A percentile compares a stretch with the other conserved stretches of the same genome.
Conservation (phyloP, 2,888 invertebrate genomes). For the Teleogryllus oceanicus region DNA sequence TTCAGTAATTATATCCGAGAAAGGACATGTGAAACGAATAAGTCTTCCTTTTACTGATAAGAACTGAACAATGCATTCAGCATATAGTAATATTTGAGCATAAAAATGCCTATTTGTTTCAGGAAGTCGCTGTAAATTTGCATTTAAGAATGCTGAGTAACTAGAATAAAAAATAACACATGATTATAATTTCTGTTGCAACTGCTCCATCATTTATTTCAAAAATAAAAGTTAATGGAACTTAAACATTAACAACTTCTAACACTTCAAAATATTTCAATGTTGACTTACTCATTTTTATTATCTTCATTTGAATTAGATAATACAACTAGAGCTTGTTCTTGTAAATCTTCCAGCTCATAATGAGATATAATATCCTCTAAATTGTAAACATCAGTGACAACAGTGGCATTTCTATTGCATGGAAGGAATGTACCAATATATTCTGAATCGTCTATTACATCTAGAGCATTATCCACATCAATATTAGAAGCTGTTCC, state of each 20-base stretch:
- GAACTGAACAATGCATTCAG: constrained; percentile 25
- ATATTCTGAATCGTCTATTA: not conserved
- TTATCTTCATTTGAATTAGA: not conserved
- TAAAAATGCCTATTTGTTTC: not conserved
- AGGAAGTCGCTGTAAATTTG: constrained; percentile 20
- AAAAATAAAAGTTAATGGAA: not conserved
- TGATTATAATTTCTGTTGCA: not conserved
- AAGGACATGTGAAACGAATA: constrained; percentile 12
- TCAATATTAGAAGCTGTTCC: not conserved
- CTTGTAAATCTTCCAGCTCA: constrained; percentile 19
- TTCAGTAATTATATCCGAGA: constrained; percentile 20
- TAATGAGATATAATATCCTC: constrained; percentile 26
- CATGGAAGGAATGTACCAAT: constrained; percentile 18
- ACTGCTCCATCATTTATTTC: no score
- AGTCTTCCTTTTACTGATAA: not conserved
- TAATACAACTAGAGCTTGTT: constrained; percentile 20
- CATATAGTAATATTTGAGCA: constrained; percentile 25
- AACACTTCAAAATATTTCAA: not conserved
- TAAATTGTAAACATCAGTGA: constrained; percentile 27
- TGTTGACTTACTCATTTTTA: not conserved
- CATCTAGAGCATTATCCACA: not conserved
- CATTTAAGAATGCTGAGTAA: constrained; percentile 22
- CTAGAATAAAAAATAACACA: not conserved
- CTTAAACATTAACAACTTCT: not conserved
- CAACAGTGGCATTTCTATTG: constrained; percentile 25